Evolutionary conservation across 1,140 invertebrate genomes (phyloP), one percentile per base, ranked within the genome.

Genomic region (Cyrtorhinus lividipennis): DNA sequence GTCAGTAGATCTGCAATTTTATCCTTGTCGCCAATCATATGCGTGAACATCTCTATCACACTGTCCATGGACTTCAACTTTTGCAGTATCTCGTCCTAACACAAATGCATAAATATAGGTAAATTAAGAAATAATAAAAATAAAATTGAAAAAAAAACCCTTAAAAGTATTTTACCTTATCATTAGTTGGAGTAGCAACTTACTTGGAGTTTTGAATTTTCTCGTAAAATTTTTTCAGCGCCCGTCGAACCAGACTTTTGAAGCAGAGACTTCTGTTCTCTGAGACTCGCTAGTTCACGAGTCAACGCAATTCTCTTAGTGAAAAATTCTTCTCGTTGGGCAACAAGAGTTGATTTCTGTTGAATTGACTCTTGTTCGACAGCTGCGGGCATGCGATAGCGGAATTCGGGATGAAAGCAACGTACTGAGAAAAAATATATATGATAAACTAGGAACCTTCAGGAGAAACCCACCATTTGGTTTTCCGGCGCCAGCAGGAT

Each of bases 1-100:
- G 5, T 38, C 30, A 38, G 30, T 15, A 38, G 15, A 5, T 8
- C 15, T 38, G 5, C 30, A 15, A 38, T 38, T 15, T 38, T 15
- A 38, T 69, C 78, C 69, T 84, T 82, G 64, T 84, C 82, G 0
- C 82, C 82, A 62, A 90, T 88, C 66, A 89, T 86, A 24, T 82
- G 82, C 30, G 85, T 85, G 56, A 90, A 73, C 84, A 88, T 89
- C 67, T 90, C 86, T 67, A 90, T 87, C 0, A 89, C 86, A 72
- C 87, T 88, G 72, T 83, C 82, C 67, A 88, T 86, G 0, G 86
- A 85, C 72, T 86, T 87, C 73, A 89, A 74, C 77, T 88, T 89
- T 68, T 82, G 86, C 73, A 87, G 83, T 64, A 90, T 87, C 78
- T 89, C 86, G 71, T 82, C 79, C 87, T 88, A 77, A 67, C 69